Base-by-base conservation (phyloP, 2,888 invertebrate species). In the Drosophila affinis region DNA sequence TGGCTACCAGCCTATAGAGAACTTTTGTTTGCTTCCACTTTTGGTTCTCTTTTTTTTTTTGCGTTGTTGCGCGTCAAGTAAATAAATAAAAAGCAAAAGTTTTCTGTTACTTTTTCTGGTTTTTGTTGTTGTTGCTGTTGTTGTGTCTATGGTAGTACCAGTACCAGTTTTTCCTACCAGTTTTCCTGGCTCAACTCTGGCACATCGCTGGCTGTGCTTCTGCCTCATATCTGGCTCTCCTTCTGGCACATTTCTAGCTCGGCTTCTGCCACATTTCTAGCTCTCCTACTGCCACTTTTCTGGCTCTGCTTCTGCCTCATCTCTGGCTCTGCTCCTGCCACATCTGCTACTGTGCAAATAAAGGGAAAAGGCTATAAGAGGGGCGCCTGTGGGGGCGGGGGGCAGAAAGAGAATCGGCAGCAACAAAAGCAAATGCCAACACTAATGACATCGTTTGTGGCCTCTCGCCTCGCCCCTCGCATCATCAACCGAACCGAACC, bases 391-490 rank as follows among this genome's bases (percentile, higher is more conserved):
- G 12, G 34, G 14, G 1, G 14, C n/a, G 12, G 10, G 34, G 34
- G 34, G 34, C 0, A 34, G 34, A 2, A 39, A 2, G 14, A 39
- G 39, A 39, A 39, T 39, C 39, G 18, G 32, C 18, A 63, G 39
- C 56, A 68, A 47, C 52, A 68, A 46, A 47, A 65, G 75, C 68
- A 71, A 78, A 75, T 75, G 78, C 65, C 75, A 76, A 68, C 81
- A 81, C 84, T 83, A 84, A 83, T 83, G 82, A 83, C 84, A 79
- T 83, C 82, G 84, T 84, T 81, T 83, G 82, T 79, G 81, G 81
- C 72, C 27, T 49, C 21, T 17, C 49, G 45, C 32, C 6, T 39
- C 39, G 0, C 14, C 6, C 2, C 39, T 39, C 7, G n/a, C 39
- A 7, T n/a, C 7, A 39, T 39, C 39, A 39, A 39, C 7, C 14